Conservation (phyloP, 2,797 vertebrate species). For the Melanotaenia maccullochi region DNA sequence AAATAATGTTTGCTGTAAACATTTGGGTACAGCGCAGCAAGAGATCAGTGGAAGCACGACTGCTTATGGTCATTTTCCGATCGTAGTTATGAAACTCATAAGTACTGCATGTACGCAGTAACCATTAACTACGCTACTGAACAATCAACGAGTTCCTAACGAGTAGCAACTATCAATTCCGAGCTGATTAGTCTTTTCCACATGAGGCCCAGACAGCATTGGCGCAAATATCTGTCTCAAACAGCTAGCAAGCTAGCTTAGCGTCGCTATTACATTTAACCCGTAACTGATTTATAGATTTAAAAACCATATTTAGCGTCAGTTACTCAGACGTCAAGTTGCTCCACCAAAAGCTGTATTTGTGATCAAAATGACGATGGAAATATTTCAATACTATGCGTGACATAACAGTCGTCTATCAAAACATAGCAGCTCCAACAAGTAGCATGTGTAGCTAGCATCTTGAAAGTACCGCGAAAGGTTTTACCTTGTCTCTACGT, state of each 20-base stretch:
- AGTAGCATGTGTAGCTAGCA: constrained; percentile 71
- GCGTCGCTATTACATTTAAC: constrained; percentile 29
- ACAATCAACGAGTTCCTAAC: neutral
- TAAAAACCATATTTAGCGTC: neutral
- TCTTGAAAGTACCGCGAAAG: constrained; percentile 80
- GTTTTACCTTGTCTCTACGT: constrained; percentile 79
- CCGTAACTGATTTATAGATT: constrained; percentile 14
- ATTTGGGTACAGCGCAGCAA: neutral
- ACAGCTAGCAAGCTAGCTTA: constrained; percentile 66
- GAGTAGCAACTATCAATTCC: neutral
- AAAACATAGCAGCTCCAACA: constrained; percentile 44
- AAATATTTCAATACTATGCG: constrained; percentile 24
- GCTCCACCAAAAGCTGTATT: neutral
- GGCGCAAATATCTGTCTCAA: constrained; percentile 49
- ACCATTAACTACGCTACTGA: neutral
- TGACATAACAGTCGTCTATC: constrained; percentile 41
- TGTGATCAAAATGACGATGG: neutral
- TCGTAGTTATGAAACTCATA: neutral
- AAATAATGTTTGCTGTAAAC: neutral
- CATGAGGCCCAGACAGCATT: constrained; percentile 63
- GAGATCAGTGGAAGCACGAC: neutral
- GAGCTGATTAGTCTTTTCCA: constrained; percentile 19
- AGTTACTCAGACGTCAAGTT: neutral
- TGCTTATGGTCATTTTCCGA: neutral
- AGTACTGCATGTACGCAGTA: neutral